phyloP scores from a whole-genome alignment of 2,888 invertebrate genomes.

The Tillus elongatus region DNA sequence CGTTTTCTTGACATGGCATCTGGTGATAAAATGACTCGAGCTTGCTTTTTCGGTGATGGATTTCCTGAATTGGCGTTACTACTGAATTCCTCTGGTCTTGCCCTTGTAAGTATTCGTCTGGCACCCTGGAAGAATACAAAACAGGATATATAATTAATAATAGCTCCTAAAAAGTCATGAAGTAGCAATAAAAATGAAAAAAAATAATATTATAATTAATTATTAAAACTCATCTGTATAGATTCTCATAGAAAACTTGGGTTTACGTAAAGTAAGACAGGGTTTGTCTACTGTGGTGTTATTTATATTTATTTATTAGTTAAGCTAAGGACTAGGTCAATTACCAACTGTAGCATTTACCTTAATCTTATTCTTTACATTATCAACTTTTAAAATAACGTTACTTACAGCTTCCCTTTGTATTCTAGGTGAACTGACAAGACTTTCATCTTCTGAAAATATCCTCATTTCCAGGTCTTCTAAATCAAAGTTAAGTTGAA shows the following conservation, averaged over 20 bases:
- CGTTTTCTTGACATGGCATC: constrained; percentile 53
- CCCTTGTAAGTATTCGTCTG: constrained; percentile 44
- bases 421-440: constrained; percentile 50
- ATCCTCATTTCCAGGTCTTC: constrained; percentile 80
- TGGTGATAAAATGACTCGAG: constrained; percentile 44
- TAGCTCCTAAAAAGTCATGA: no score
- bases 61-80: constrained; percentile 48
- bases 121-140: constrained; percentile 43
- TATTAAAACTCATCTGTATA: no score
- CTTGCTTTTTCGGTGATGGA: constrained; percentile 54
- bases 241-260: no score
- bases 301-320: no score
- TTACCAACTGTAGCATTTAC: no score
- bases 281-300: no score
- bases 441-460: constrained; percentile 78
- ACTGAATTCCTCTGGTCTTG: constrained; percentile 48
- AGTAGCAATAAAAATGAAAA: no score
- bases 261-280: no score
- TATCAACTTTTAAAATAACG: background rate
- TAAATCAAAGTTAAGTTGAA: constrained; percentile 72
- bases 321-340: no score
- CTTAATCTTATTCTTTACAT: no score
- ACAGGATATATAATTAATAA: constrained; percentile 23
- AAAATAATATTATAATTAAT: no score
- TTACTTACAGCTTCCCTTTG: constrained; percentile 39